phyloP scores from a whole-genome alignment of 2,888 invertebrate species.

The Falcaria lacertinaria region DNA sequence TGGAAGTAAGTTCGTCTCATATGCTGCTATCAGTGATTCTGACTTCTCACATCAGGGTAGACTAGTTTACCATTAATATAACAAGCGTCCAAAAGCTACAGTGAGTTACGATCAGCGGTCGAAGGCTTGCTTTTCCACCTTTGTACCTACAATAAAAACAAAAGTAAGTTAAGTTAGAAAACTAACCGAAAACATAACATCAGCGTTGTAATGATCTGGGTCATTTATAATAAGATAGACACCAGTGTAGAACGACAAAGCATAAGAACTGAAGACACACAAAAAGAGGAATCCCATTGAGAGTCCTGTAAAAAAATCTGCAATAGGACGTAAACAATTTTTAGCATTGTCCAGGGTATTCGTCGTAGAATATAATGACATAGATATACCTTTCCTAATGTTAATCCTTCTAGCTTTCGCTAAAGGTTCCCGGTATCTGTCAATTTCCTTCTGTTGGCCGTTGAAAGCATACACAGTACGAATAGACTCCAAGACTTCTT shows the following conservation, averaged over 20 bases:
- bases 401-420: constrained; percentile 81
- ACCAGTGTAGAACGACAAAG: constrained; percentile 90
- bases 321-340: too few relatives aligned
- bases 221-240: constrained; percentile 82
- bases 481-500: constrained; percentile 85
- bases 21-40: too few relatives aligned
- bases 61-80: too few relatives aligned
- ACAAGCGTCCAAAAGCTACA: too few relatives aligned
- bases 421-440: constrained; percentile 81
- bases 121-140: too few relatives aligned
- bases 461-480: constrained; percentile 88
- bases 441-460: constrained; percentile 83
- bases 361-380: too few relatives aligned
- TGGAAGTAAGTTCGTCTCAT: too few relatives aligned
- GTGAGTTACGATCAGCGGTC: too few relatives aligned
- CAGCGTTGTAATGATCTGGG: constrained; percentile 75
- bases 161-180: too few relatives aligned
- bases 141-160: too few relatives aligned
- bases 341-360: too few relatives aligned
- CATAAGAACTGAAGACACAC: constrained; percentile 86
- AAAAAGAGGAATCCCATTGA: constrained; percentile 86
- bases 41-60: too few relatives aligned
- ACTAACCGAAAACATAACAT: constrained; percentile 84
- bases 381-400: constrained; percentile 74
- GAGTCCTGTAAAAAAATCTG: constrained; percentile 81